Percentiles rank a stretch among this genome's conserved stretches.
Evolutionary conservation across 2,888 invertebrate genomes (phyloP).

Genomic region (Dolomedes plantarius): DNA sequence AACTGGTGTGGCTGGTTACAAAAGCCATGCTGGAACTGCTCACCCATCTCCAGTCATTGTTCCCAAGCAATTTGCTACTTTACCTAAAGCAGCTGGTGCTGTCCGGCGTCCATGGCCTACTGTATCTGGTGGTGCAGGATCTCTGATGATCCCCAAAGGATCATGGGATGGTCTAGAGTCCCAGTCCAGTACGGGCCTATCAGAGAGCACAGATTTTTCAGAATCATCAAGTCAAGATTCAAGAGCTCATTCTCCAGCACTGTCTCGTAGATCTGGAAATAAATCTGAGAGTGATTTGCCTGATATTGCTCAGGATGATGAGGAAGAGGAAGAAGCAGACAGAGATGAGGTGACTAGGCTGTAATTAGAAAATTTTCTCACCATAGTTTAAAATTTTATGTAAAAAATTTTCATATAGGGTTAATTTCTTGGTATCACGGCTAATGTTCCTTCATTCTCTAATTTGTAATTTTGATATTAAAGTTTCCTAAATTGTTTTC

Average conservation of each 20-base stretch:
- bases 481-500: too few relatives aligned
- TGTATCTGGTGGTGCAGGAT: constrained; percentile 36
- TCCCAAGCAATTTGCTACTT: constrained; percentile 69
- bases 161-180: constrained; percentile 71
- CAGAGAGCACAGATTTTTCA: constrained; percentile 70
- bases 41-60: constrained; percentile 53
- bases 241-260: constrained; percentile 57
- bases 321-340: constrained; percentile 45
- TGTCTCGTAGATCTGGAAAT: constrained; percentile 46
- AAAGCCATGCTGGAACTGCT: constrained; percentile 54
- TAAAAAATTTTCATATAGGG: too few relatives aligned
- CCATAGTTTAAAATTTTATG: too few relatives aligned
- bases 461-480: too few relatives aligned
- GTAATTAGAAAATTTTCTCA: too few relatives aligned
- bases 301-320: constrained; percentile 58
- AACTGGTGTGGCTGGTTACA: constrained; percentile 39
- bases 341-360: constrained; percentile 70
- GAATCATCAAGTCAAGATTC: constrained; percentile 69
- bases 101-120: constrained; percentile 45
- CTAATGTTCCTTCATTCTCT: too few relatives aligned
- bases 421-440: too few relatives aligned
- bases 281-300: constrained; percentile 55
- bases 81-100: constrained; percentile 65
- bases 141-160: constrained; percentile 56
- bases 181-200: constrained; percentile 67